Percentiles rank a stretch among this genome's conserved stretches.
Conservation (phyloP, 1,140 invertebrate species). For the Eumaeus atala region DNA sequence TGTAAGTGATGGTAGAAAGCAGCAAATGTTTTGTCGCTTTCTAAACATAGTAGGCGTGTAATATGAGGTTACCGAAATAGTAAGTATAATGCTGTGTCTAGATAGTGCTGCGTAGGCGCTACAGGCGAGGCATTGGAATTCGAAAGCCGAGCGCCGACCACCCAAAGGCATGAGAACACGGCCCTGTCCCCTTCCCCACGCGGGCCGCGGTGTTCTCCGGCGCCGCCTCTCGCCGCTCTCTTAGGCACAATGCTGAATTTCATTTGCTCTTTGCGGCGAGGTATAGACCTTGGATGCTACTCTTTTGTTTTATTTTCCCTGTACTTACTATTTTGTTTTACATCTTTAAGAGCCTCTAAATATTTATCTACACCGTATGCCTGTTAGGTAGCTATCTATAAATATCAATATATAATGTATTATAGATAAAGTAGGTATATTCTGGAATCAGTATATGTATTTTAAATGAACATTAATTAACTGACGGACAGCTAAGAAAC, state of each 20-base stretch:
- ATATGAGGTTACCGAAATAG: slow-evolving; percentile 7
- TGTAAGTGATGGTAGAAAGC: too few species aligned
- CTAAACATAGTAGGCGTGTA: too few species aligned
- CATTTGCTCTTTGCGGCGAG: slow-evolving; percentile 55
- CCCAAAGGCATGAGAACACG: slow-evolving; percentile 69
- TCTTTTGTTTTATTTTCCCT: slow-evolving; percentile 40
- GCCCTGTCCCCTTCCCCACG: slow-evolving; percentile 60
- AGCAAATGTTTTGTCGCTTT: too few species aligned
- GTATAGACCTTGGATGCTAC: slow-evolving; percentile 44
- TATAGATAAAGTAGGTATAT: too few species aligned
- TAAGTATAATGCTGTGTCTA: slow-evolving; percentile 5
- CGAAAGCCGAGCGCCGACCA: slow-evolving; percentile 69
- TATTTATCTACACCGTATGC: too few species aligned
- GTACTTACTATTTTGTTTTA: slow-evolving; percentile 28
- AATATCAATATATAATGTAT: too few species aligned
- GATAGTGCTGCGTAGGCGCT: slow-evolving; percentile 66
- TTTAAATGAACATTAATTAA: too few species aligned
- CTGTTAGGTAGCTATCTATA: too few species aligned
- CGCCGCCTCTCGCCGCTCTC: slow-evolving; percentile 58
- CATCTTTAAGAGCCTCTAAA: slow-evolving; percentile 5
- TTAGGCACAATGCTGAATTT: slow-evolving; percentile 66
- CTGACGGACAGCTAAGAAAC: too few species aligned
- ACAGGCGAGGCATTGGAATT: slow-evolving; percentile 68
- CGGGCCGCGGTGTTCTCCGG: slow-evolving; percentile 33
- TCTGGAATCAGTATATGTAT: too few species aligned